A percentile compares a stretch with the other conserved stretches of the same genome.
phyloP scores from a whole-genome alignment of 2,888 invertebrate genomes.

The Hesperia comma region DNA sequence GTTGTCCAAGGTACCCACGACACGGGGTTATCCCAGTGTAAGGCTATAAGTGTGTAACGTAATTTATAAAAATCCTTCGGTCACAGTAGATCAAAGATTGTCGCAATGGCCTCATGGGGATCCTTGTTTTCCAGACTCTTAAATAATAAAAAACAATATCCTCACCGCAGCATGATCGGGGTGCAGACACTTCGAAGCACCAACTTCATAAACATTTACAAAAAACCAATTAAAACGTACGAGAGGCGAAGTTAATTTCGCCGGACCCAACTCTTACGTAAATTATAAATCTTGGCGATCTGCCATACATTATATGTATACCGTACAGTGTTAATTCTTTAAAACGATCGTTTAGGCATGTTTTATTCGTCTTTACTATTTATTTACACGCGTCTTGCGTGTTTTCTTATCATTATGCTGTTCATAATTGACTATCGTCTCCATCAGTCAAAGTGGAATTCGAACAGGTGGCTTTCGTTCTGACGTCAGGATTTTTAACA shows the following conservation, averaged over 20 bases:
- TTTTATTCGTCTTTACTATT: slow-evolving; percentile 1
- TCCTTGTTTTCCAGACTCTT: too few species aligned
- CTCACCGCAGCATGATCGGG: too few species aligned
- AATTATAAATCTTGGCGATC: slow-evolving; percentile 16
- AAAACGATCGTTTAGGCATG: background rate
- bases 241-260: slow-evolving; percentile 16
- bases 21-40: too few species aligned
- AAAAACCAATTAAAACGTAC: slow-evolving; percentile 19
- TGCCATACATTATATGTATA: slow-evolving; percentile 3
- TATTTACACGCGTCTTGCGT: slow-evolving; percentile 3
- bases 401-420: background rate
- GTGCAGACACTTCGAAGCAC: background rate
- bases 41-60: too few species aligned
- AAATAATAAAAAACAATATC: too few species aligned
- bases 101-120: too few species aligned
- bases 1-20: too few species aligned
- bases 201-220: background rate
- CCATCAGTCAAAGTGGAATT: background rate
- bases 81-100: too few species aligned
- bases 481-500: background rate
- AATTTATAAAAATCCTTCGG: too few species aligned
- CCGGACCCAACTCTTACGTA: slow-evolving; percentile 9
- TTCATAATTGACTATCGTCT: background rate
- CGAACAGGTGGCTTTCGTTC: background rate
- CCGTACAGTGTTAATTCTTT: slow-evolving; percentile 7